Evolutionary conservation across 2,113 vertebrate species (phyloP), one percentile per base, ranked within the genome.

Genomic region (Myotis davidii): DNA sequence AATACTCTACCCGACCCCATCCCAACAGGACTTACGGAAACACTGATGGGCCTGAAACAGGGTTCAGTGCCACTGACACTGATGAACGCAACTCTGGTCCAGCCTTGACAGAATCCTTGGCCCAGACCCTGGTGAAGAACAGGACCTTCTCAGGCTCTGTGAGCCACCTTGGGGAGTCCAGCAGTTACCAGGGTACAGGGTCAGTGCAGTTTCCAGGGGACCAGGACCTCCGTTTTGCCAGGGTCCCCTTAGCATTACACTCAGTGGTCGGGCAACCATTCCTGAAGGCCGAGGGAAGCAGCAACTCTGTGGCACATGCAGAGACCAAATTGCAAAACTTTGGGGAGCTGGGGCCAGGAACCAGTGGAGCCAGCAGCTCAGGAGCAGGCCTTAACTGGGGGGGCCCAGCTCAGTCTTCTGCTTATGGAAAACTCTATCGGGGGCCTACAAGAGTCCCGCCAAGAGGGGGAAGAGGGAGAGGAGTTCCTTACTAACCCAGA

Each of bases 181-280:
- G 98, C 98, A 97, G 0, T 97, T 99, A 98, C 98, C 99, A 98
- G 98, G 98, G 98, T 97, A 98, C 98, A 73, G 98, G 98, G 94
- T 98, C 98, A 76, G 90, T 98, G 82, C 99, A 99, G 97, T 99
- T 99, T 96, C 99, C 99, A 2, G 99, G 99, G 97, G 99, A 99
- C 98, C 99, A 99, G 98, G 99, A 99, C 98, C 99, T 99, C 72
- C 99, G 99, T 88, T 99, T 99, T 96, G 97, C 99, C 97, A 98
- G 99, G 73, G 98, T 88, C 69, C 98, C 99, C n/a, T 85, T 97
- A 39, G 9, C 87, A 87, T 18, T 98, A 54, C 98, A 98, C 89
- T 97, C 98, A 87, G 97, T 96, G 86, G 96, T 98, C 0, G 98
- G 98, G 94, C 98, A 98, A 59, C 69, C 98, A 96, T 98, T 98